Base-by-base conservation (phyloP, 2,888 invertebrate species). In the Ochlodes sylvanus region DNA sequence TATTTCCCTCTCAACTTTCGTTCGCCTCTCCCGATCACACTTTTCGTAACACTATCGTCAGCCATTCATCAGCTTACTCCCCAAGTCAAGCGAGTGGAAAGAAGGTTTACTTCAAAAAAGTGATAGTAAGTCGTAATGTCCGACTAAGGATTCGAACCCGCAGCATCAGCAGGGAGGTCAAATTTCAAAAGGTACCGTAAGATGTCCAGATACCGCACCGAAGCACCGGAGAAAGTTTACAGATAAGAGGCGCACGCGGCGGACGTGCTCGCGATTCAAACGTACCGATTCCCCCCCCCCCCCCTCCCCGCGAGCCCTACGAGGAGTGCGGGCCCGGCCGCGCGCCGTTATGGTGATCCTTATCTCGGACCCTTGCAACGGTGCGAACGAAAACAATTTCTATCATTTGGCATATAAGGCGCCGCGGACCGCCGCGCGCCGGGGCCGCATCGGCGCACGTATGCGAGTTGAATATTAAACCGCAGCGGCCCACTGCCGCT, bases 381-480 rank as follows among this genome's bases (percentile, higher is more conserved):
- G 3, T 0, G 3, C 55, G 34, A 15, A 55, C 55, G 32, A 63
- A 42, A 63, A 6, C n/a, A 17, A 19, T 44, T 55, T 34, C n/a
- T 63, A 55, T 32, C 17, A 19, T 9, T 3, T 4, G 32, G 3
- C 21, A 21, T 56, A 19, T 12, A 57, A 38, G 64, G 38, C 47
- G 44, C 47, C 47, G 34, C n/a, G 12, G 41, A 57, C 21, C 57
- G 32, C 42, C 64, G 64, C 10, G 12, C 10, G 12, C 10, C 38
- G 38, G 9, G 38, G 9, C 10, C 27, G 27, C 27, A 27, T 27
- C 10, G 42, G 55, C 55, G 14, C 41, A n/a, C 17, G 38, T 44
- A 64, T 38, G 55, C 64, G 64, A 64, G 64, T 34, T 64, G 63
- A 64, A 64, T 64, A 64, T 64, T 64, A 64, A 64, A 19, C 17